These are phyloP conservation scores for Brevimyrus niger DNA, from an alignment of 2,113 vertebrate species.

Conservation along the genomic window DNA sequence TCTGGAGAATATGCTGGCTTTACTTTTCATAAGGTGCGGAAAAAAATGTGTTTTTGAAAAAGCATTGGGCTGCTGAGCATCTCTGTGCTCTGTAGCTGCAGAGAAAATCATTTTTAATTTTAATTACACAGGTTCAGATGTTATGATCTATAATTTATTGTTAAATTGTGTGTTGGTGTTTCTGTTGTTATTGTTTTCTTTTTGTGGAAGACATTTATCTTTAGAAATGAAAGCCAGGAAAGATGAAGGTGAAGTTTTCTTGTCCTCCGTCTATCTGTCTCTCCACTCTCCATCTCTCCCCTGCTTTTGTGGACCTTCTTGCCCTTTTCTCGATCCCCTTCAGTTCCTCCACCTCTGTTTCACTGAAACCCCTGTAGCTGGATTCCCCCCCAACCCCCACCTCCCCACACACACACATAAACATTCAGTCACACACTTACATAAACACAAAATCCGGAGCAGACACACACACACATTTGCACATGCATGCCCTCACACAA, in stretches of 20 bases:
- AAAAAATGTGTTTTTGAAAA: neutral
- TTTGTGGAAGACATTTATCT: neutral
- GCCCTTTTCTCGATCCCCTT: conserved; percentile 11
- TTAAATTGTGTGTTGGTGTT: neutral
- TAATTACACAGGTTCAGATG: neutral
- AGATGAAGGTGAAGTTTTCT: neutral
- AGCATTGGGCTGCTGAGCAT: neutral
- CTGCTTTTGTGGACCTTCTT: neutral
- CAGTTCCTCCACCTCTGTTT: conserved; percentile 18
- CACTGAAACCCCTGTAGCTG: conserved; percentile 27
- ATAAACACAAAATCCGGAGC: neutral
- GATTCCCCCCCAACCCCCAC: conserved; percentile 25
- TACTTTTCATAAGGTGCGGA: neutral
- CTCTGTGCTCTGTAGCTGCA: neutral
- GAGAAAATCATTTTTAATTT: neutral
- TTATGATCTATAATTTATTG: neutral
- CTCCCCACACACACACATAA: conserved; percentile 6
- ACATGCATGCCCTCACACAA: neutral
- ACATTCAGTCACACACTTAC: conserved; percentile 19
- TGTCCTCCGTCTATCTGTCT: conserved; percentile 8
- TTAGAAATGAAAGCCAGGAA: neutral
- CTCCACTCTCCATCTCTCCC: neutral
- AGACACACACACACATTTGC: neutral
- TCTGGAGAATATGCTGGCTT: neutral
- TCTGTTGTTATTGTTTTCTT: neutral